Base-by-base conservation (phyloP, 2,888 invertebrate species). In the Julus scandinavius region DNA sequence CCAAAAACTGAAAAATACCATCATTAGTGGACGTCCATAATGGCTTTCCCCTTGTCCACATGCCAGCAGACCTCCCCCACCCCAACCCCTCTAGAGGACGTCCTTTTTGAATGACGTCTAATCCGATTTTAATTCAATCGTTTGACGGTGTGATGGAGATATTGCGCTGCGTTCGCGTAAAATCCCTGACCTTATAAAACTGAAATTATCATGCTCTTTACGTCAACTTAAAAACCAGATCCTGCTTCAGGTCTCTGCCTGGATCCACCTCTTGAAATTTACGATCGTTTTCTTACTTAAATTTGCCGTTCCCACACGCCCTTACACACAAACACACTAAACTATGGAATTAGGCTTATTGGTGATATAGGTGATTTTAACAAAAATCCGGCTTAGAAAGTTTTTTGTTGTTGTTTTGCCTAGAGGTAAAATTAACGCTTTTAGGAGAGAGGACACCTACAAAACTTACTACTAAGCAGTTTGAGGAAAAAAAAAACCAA, bases 341-440 rank as follows among this genome's bases (percentile, higher is more conserved):
- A 72, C 72, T 72, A 72, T 72, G 20, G 72, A 72, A 72, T 72
- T 72, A 72, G 29, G 72, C 72, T 72, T 72, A 72, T 20, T n/a
- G 20, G 72, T 72, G 72, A 63, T n/a, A 7, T 20, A 72, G 72
- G 72, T 29, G 72, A 72, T 20, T 72, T 72, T 5, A 11, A 9
- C 29, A 29, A 72, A 72, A 72, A 72, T 72, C 29, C 54, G 54
- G 17, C 54, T 54, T 54, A 54, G 54, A 54, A 54, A 54, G 63
- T 72, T 29, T 29, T 3, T 72, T 58, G 15, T 58, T 17, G 15
- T n/a, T 58, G 58, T n/a, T 11, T 72, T 7, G 20, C 72, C 72
- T 20, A 20, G 2, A 72, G 72, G 72, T 72, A 11, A 72, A 72
- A 72, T 72, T 72, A 72, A 72, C 72, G 72, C 72, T 72, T 72